Evolutionary conservation across 2,888 invertebrate genomes (phyloP), one percentile per base, ranked within the genome.

Genomic region (Nomada lathburiana): DNA sequence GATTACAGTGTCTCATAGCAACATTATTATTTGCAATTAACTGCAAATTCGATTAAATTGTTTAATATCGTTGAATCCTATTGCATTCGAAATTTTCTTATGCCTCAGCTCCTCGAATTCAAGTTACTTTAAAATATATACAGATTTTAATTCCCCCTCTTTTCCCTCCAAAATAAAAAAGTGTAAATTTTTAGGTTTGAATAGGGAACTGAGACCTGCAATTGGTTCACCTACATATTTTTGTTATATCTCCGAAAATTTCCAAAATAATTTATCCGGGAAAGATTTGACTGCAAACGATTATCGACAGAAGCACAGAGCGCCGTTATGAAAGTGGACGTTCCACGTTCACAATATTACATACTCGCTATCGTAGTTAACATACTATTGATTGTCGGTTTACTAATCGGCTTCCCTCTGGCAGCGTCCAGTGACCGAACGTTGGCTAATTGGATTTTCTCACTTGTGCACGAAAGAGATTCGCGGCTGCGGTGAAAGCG

Each of bases 361-460:
- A 26, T 18, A 42, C 64, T n/a, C 42, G 42, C n/a, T 9, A 29
- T 26, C 18, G 79, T 72, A 72, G 62, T 68, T 72, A 81, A 80
- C 72, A 63, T 77, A 70, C 65, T 80, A 80, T 68, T 26, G 81
- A 60, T 68, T 81, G 76, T 55, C 67, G 59, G 60, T 76, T 59
- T 69, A 13, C 82, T 81, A 82, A 70, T 73, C 63, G 68, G 80
- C 70, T 80, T 80, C 50, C 36, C 70, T 29, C 47, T 18, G 80
- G 69, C 59, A 57, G 70, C 67, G 80, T 80, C 71, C 79, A 72
- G 13, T 79, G 71, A 67, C 80, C 80, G 79, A 80, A 72, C 71
- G 55, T 29, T 42, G 62, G 50, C 67, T 80, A 80, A 80, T 80
- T 80, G 80, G 80, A 71, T 80, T 79, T 68, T 79, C 80, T 72